Evolutionary conservation across 2,113 vertebrate genomes (phyloP), one percentile per base, ranked within the genome.

Genomic region (Serilophus lunatus): DNA sequence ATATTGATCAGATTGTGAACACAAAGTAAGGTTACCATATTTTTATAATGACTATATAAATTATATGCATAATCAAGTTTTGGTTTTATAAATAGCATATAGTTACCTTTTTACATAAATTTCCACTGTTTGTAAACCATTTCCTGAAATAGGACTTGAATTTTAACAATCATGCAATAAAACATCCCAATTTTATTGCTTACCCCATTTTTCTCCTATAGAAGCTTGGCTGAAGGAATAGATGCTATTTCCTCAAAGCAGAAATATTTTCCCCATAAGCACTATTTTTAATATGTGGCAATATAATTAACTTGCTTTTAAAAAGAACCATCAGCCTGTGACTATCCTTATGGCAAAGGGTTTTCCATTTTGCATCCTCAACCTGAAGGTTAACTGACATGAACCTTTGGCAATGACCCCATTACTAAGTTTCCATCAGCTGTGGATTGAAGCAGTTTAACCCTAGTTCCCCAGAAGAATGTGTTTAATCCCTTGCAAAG

Each of bases 21-120:
- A 87, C 49, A 77, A 85, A 68, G 40, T 59, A 53, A 88, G 49
- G 53, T 16, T 80, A 83, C 36, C 49, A 79, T 82, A 60, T 76
- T 93, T 88, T 95, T 75, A 44, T 69, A 86, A 96, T 71, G 66
- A 53, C n/a, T 45, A 85, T 50, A 80, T 79, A 91, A 96, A 90
- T 93, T 82, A 77, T 36, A 72, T 5, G 9, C 26, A 80, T 86
- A 88, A 90, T 82, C 63, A 80, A 57, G 16, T 88, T 82, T 64
- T 53, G 49, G 85, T 72, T 94, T 85, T 74, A 64, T 92, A 93
- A 90, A 60, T 69, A 61, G 23, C 23, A 77, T 60, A 51, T 69
- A 82, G 92, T 68, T 82, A 81, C 29, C 10, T 88, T 92, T 87
- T 79, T 7, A 83, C 38, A 64, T 81, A 85, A 81, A 87, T 92